phyloP scores from a whole-genome alignment of 2,113 vertebrate genomes.

The Dromas ardeola region DNA sequence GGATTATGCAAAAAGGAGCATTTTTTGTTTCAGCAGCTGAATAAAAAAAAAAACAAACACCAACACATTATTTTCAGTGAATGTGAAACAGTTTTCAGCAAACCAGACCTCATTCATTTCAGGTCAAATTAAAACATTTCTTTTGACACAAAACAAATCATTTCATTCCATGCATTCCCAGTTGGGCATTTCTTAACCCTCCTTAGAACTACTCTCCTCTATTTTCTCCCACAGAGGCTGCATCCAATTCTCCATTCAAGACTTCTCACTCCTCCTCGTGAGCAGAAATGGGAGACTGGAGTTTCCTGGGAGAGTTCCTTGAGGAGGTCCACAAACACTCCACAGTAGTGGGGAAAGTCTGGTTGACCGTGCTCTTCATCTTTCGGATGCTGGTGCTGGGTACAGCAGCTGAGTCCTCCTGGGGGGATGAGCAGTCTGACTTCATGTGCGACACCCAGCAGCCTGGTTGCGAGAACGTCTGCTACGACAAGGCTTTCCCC shows the following conservation, averaged over 20 bases:
- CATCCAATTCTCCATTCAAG: neutral
- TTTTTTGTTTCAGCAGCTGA: neutral
- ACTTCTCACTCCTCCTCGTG: neutral
- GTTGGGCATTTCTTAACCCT: neutral
- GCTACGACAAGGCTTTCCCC: constrained; percentile 95
- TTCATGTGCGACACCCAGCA: constrained; percentile 93
- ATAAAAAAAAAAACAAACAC: neutral
- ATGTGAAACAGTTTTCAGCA: neutral
- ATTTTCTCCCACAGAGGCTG: constrained; percentile 22
- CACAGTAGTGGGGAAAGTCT: constrained; percentile 94
- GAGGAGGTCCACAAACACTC: constrained; percentile 98
- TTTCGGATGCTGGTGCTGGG: constrained; percentile 98
- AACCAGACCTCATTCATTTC: neutral
- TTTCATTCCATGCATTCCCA: neutral
- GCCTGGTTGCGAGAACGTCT: constrained; percentile 94
- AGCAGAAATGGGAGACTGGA: constrained; percentile 94
- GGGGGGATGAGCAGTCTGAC: constrained; percentile 95
- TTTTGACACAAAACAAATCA: neutral
- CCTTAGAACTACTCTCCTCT: neutral
- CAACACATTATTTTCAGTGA: neutral
- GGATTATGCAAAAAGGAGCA: neutral
- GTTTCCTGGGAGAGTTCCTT: constrained; percentile 92
- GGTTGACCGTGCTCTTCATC: constrained; percentile 95
- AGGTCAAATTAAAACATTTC: neutral
- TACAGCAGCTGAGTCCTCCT: constrained; percentile 93